Evolutionary conservation across 2,113 vertebrate genomes (phyloP).

Genomic region (Pygoscelis antarcticus): DNA sequence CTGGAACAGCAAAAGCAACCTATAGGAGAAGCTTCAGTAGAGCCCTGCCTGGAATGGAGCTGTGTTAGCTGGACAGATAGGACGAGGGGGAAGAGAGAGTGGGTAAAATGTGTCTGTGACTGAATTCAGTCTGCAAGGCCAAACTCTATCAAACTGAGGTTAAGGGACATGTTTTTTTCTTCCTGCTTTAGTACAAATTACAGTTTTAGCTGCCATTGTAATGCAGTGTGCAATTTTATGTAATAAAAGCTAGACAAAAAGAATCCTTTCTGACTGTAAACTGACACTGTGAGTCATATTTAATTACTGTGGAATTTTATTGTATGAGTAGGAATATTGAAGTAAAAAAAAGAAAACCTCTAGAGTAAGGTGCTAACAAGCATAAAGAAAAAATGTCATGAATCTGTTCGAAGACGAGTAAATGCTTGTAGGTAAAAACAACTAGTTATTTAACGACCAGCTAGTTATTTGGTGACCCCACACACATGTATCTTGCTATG

Average conservation of each 20-base stretch:
- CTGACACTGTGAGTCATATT: neutral
- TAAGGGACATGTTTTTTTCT: neutral
- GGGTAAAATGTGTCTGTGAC: neutral
- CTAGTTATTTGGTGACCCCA: neutral
- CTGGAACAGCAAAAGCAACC: neutral
- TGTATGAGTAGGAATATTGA: neutral
- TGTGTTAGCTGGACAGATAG: neutral
- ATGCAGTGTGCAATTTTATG: neutral
- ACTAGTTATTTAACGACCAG: neutral
- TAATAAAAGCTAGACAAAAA: neutral
- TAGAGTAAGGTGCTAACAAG: neutral
- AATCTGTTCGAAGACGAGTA: neutral
- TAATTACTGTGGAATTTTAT: neutral
- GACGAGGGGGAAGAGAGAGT: fast-evolving
- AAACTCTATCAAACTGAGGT: neutral
- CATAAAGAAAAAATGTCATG: neutral
- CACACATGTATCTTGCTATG: fast-evolving
- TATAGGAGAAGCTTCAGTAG: neutral
- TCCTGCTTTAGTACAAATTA: neutral
- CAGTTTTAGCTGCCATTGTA: neutral
- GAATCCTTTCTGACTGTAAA: neutral
- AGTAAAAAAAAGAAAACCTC: neutral
- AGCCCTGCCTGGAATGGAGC: neutral
- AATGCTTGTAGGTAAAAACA: neutral
- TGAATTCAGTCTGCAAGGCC: neutral